Evolutionary conservation across 2,797 vertebrate genomes (phyloP).

Genomic region (Rhyacichthys aspro): DNA sequence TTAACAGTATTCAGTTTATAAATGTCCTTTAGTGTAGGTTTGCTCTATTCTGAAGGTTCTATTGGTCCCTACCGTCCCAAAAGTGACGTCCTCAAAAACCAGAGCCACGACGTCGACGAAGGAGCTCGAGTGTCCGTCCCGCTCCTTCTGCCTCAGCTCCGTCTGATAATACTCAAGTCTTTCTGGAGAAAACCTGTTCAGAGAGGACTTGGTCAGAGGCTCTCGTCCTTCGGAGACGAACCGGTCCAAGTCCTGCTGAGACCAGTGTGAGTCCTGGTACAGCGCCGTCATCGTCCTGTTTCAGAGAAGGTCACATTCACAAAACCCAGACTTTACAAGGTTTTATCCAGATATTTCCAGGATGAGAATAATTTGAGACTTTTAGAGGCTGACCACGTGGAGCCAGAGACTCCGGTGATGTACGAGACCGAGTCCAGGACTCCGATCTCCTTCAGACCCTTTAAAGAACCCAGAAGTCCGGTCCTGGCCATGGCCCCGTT

Average conservation of each 20-base stretch:
- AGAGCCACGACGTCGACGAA: constrained; percentile 83
- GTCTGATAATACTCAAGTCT: constrained; percentile 58
- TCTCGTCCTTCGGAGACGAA: constrained; percentile 68
- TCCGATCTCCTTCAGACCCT: constrained; percentile 81
- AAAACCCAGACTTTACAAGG: too few relatives aligned
- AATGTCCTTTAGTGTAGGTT: too few relatives aligned
- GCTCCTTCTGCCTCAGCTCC: constrained; percentile 63
- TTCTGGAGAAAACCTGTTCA: constrained; percentile 55
- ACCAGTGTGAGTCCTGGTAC: constrained; percentile 84
- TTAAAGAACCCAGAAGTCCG: constrained; percentile 80
- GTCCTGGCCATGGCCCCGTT: constrained; percentile 87
- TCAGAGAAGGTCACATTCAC: too few relatives aligned
- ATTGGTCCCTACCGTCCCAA: constrained; percentile 69
- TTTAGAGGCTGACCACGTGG: constrained; percentile 85
- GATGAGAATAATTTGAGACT: too few relatives aligned
- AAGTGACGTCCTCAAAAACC: constrained; percentile 79
- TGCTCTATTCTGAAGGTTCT: too few relatives aligned
- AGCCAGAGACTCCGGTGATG: constrained; percentile 85
- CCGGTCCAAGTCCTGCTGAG: constrained; percentile 73
- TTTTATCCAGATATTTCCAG: too few relatives aligned
- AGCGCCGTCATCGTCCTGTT: constrained; percentile 83
- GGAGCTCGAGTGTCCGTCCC: constrained; percentile 71
- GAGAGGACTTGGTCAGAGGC: constrained; percentile 77
- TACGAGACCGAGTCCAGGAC: constrained; percentile 81
- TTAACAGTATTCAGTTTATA: too few relatives aligned